These are phyloP conservation scores for Helostoma temminkii DNA, from an alignment of 2,797 vertebrate species.

Conservation along the genomic window DNA sequence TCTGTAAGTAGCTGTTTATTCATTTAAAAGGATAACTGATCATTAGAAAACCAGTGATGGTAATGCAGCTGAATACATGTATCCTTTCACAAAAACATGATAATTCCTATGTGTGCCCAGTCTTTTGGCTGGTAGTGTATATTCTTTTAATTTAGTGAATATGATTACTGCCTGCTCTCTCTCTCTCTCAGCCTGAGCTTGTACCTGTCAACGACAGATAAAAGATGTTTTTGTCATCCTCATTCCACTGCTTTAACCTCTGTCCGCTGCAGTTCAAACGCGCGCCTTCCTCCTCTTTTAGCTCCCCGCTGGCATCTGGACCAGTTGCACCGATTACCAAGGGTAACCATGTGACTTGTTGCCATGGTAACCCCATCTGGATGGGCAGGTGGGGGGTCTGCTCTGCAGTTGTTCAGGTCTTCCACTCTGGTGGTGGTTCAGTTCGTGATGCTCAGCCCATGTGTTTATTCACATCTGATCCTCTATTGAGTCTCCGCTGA, in stretches of 20 bases:
- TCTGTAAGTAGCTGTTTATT: too few species aligned
- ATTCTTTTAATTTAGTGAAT: too few species aligned
- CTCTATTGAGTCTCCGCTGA: background rate
- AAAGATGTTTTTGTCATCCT: too few species aligned
- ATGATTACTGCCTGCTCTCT: too few species aligned
- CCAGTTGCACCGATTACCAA: slow-evolving; percentile 47
- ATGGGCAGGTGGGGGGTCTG: slow-evolving; percentile 17
- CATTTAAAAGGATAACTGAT: too few species aligned
- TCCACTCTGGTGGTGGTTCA: background rate
- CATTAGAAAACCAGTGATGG: too few species aligned
- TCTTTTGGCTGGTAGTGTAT: too few species aligned
- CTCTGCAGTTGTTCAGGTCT: background rate
- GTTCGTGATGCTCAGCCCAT: background rate
- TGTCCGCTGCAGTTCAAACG: background rate
- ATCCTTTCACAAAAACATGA: too few species aligned
- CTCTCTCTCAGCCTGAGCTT: background rate
- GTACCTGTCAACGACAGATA: too few species aligned
- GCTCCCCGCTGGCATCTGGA: slow-evolving; percentile 53
- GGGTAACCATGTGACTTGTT: slow-evolving; percentile 70
- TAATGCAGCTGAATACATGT: too few species aligned
- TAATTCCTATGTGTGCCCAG: too few species aligned
- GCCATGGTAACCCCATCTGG: slow-evolving; percentile 72
- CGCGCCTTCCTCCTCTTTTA: background rate
- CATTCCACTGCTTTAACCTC: slow-evolving; percentile 1
- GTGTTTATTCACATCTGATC: background rate